These are phyloP conservation scores for Condylura cristata DNA, from an alignment of 2,113 vertebrate genomes.

Conservation along the genomic window DNA sequence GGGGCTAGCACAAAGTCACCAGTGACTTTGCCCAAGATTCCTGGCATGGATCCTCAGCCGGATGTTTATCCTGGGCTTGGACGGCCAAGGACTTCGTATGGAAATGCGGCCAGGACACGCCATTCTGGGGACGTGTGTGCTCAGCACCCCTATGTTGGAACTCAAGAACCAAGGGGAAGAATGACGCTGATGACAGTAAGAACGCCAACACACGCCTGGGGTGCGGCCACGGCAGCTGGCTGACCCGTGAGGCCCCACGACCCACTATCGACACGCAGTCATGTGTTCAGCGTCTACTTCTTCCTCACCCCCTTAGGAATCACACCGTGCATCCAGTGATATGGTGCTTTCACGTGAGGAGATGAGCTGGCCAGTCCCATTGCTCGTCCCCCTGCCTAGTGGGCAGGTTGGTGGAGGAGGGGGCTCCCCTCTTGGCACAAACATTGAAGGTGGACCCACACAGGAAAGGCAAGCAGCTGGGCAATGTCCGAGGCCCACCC, in stretches of 20 bases:
- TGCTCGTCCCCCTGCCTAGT: background rate
- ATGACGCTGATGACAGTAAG: background rate
- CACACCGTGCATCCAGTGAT: background rate
- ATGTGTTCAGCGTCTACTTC: too few relatives aligned
- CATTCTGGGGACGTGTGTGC: background rate
- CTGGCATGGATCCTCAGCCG: background rate
- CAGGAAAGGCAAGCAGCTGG: background rate
- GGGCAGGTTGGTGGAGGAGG: background rate
- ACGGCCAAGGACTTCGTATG: background rate
- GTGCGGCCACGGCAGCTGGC: too few relatives aligned
- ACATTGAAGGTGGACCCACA: background rate
- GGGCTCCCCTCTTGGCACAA: background rate
- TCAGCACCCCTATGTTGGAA: background rate
- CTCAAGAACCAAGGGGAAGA: background rate
- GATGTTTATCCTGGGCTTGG: background rate
- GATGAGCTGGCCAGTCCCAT: background rate
- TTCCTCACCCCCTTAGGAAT: background rate
- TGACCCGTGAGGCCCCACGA: background rate
- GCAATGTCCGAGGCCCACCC: background rate
- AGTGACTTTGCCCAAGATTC: background rate
- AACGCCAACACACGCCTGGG: background rate
- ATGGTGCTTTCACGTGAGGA: background rate
- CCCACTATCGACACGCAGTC: background rate
- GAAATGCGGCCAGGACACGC: background rate
- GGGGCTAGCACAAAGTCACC: background rate